Conservation (phyloP, 2,113 vertebrate species). For the Pomatostomus ruficeps region DNA sequence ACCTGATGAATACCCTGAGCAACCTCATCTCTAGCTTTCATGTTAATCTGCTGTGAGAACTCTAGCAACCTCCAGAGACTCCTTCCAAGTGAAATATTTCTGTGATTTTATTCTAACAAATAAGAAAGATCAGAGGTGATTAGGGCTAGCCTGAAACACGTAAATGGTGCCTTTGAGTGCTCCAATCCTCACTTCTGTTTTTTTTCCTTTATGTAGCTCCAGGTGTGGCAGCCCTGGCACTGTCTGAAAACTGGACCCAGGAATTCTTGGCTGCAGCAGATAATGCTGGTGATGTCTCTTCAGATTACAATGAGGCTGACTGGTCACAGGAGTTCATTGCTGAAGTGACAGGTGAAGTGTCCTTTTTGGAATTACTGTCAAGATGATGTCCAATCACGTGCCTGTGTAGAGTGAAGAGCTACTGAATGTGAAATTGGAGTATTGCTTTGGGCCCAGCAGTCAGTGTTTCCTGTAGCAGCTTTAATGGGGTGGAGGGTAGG, state of each 20-base stretch:
- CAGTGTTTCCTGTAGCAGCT: not conserved
- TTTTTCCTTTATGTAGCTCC: slow-evolving; percentile 76
- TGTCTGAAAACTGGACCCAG: slow-evolving; percentile 93
- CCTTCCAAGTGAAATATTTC: not conserved
- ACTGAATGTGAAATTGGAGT: not conserved
- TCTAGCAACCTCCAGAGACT: not conserved
- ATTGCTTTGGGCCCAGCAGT: not conserved
- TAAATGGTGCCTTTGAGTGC: not conserved
- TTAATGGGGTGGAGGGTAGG: accelerated
- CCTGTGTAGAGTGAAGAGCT: not conserved
- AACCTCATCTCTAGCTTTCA: not conserved
- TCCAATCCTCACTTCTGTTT: not conserved
- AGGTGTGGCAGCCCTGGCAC: slow-evolving; percentile 90
- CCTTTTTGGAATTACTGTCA: not conserved
- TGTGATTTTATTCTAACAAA: not conserved
- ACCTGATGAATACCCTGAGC: not conserved
- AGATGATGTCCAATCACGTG: not conserved
- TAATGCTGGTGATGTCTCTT: slow-evolving; percentile 71
- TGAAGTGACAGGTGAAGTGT: slow-evolving; percentile 85
- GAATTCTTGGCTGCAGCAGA: slow-evolving; percentile 87
- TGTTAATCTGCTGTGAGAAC: not conserved
- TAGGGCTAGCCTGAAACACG: not conserved
- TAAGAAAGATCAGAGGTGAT: not conserved
- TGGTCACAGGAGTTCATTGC: slow-evolving; percentile 97
- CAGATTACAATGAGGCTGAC: slow-evolving; percentile 88